Conservation (phyloP, 2,888 invertebrate species). For the Apamea crenata region DNA sequence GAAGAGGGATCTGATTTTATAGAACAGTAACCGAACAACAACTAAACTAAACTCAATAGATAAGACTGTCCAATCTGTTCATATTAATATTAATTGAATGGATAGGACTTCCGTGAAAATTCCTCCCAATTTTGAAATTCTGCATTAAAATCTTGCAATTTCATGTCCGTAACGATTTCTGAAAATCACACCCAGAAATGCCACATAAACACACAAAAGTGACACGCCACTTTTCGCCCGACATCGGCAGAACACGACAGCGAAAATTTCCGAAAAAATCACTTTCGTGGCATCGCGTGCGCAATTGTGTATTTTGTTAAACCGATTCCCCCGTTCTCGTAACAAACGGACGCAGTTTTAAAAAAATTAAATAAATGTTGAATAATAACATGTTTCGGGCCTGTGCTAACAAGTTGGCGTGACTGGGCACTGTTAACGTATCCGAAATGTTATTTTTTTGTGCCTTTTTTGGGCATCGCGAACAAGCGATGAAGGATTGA, state of each 20-base stretch:
- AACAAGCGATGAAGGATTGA: slow-evolving; percentile 82
- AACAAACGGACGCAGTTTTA: slow-evolving; percentile 75
- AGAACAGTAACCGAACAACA: neutral
- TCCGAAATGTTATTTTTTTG: slow-evolving; percentile 75
- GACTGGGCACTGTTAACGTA: slow-evolving; percentile 87
- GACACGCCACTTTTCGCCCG: slow-evolving; percentile 47
- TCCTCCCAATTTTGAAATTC: neutral
- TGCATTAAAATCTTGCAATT: neutral
- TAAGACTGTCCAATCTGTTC: neutral
- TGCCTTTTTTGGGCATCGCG: slow-evolving; percentile 68
- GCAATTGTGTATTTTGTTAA: slow-evolving; percentile 83
- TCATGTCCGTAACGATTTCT: slow-evolving; percentile 6
- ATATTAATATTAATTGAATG: neutral
- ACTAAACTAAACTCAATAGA: neutral
- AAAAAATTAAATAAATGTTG: slow-evolving; percentile 88
- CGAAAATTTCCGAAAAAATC: slow-evolving; percentile 65
- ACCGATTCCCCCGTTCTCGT: slow-evolving; percentile 76
- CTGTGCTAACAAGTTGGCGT: slow-evolving; percentile 86
- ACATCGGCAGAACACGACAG: slow-evolving; percentile 56
- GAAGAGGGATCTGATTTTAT: neutral
- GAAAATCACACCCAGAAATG: slow-evolving; percentile 41
- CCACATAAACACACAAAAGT: slow-evolving; percentile 53
- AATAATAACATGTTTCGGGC: slow-evolving; percentile 85
- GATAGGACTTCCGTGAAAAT: neutral
- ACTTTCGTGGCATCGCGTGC: slow-evolving; percentile 78